These are phyloP conservation scores for Rutilus rutilus DNA, from an alignment of 2,113 vertebrate genomes.

Conservation along the genomic window DNA sequence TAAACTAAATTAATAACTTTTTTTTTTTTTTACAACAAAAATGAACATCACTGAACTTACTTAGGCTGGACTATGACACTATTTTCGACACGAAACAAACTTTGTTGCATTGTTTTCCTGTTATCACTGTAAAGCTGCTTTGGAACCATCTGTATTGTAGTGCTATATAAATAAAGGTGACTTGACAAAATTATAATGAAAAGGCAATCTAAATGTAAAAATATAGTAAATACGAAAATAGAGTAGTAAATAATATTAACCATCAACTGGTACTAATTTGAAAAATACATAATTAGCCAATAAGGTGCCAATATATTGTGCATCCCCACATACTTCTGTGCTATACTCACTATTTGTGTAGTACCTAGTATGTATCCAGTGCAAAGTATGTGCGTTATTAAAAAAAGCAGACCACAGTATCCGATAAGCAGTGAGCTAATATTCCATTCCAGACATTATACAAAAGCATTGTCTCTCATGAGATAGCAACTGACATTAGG, in stretches of 20 bases:
- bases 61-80: too few relatives aligned
- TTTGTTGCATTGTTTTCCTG: too few relatives aligned
- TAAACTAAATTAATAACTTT: too few relatives aligned
- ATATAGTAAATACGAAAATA: neutral
- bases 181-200: neutral
- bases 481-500: neutral
- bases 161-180: too few relatives aligned
- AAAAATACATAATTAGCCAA: neutral
- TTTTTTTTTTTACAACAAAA: too few relatives aligned
- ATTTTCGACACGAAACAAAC: too few relatives aligned
- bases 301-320: neutral
- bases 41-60: too few relatives aligned
- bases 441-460: neutral
- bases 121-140: too few relatives aligned
- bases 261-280: neutral
- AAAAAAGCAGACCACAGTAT: neutral
- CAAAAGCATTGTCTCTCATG: neutral
- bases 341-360: neutral
- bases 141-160: too few relatives aligned
- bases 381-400: neutral
- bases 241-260: too few relatives aligned
- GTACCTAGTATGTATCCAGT: neutral
- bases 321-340: neutral
- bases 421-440: neutral
- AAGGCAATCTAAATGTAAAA: neutral